Conservation (phyloP, 2,113 vertebrate species). For the Lichenostomus cassidix region DNA sequence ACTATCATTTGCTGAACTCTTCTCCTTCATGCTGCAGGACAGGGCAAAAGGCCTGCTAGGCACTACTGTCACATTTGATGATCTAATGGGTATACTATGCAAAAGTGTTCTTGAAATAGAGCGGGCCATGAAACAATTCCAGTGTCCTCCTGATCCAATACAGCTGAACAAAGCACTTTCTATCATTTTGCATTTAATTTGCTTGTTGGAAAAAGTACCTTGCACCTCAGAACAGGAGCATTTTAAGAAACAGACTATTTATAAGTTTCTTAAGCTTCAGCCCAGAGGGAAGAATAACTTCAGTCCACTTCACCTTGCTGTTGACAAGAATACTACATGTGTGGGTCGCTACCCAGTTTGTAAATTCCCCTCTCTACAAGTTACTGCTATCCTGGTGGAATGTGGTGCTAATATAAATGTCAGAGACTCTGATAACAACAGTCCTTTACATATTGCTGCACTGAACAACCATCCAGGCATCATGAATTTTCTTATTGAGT, state of each 20-base stretch:
- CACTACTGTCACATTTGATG: conserved; percentile 89
- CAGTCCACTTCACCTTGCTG: not conserved
- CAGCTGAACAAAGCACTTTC: conserved; percentile 93
- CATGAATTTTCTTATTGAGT: conserved; percentile 92
- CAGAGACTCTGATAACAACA: conserved; percentile 90
- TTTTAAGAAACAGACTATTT: not conserved
- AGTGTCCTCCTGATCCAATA: conserved; percentile 81
- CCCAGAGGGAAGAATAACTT: not conserved
- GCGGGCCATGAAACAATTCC: conserved; percentile 82
- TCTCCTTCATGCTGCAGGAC: conserved; percentile 82
- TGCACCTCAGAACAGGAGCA: not conserved
- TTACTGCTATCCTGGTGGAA: conserved; percentile 89
- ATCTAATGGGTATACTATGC: conserved; percentile 91
- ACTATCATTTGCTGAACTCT: not conserved
- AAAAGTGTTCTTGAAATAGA: conserved; percentile 95
- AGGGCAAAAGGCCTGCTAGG: conserved; percentile 90
- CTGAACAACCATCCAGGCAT: conserved; percentile 93
- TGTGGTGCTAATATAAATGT: conserved; percentile 91
- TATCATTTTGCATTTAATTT: conserved; percentile 94
- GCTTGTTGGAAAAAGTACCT: conserved; percentile 73
- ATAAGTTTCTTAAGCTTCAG: not conserved
- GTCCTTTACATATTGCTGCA: conserved; percentile 89
- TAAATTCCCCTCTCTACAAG: conserved; percentile 83
- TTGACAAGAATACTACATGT: not conserved
- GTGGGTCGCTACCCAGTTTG: not conserved